Base-by-base conservation (phyloP, 2,888 invertebrate genomes). In the Drosophila melanosoma region DNA sequence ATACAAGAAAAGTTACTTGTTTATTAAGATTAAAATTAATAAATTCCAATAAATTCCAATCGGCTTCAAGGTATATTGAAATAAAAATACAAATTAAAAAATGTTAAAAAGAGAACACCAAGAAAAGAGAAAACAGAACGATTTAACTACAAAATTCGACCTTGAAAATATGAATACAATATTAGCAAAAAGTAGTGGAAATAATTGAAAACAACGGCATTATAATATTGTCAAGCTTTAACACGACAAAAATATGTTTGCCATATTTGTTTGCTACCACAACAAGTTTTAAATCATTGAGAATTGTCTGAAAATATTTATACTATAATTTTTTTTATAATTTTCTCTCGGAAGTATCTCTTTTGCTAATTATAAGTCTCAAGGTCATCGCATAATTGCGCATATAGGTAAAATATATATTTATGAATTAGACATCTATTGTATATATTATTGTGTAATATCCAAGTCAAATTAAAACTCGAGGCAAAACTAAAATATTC, bases 331-430 rank as follows among this genome's bases (percentile, higher is more conserved):
- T 7, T 8, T 11, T n/a, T 23, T n/a, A 38, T 35, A 26, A 49
- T 70, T 49, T 49, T 23, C 49, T 11, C 61, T 40, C 32, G 26
- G n/a, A 42, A 54, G 23, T 48, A 36, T 48, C 40, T 42, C 23
- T 65, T 20, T 11, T 7, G 32, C 56, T 68, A 53, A 69, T 59
- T 72, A 61, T 57, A 76, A 51, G 40, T 20, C 17, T 62, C 63
- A 70, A 64, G 69, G 74, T 52, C 48, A 57, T 35, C 32, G 49
- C 58, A 72, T 72, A 76, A 66, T 65, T 61, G 52, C 45, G 57
- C 61, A 42, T 38, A 56, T 54, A 17, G 40, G 54, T 17, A 8
- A 48, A 32, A 38, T 35, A 17, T 35, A 17, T 35, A 33, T 56
- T 12, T 20, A 12, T 7, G 7, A 49, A 3, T 8, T 40, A 20